Evolutionary conservation across 1,140 invertebrate species (phyloP).

Genomic region (Dendrolimus punctatus): DNA sequence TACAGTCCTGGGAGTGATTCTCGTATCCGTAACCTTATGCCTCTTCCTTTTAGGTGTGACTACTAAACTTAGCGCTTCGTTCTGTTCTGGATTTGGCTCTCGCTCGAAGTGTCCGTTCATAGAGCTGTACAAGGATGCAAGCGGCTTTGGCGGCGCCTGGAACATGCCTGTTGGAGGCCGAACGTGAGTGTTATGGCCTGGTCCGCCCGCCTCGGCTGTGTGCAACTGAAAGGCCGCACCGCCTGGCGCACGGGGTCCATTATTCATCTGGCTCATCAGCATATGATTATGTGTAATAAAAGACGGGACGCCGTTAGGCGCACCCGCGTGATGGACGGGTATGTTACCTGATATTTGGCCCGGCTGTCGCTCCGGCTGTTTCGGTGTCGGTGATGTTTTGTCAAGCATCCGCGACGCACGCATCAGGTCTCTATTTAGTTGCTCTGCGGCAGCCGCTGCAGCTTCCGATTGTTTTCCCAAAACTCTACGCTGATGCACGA

Average conservation of each 20-base stretch:
- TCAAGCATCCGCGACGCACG: constrained; percentile 85
- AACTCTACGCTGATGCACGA: constrained; percentile 85
- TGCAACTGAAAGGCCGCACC: constrained; percentile 69
- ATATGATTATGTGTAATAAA: constrained; percentile 57
- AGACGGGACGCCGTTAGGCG: constrained; percentile 56
- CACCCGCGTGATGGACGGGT: constrained; percentile 64
- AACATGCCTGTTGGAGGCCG: constrained; percentile 83
- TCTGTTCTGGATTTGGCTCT: constrained; percentile 86
- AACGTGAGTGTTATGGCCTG: constrained; percentile 80
- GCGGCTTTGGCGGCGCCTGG: constrained; percentile 83
- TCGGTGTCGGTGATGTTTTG: constrained; percentile 87
- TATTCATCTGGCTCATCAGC: constrained; percentile 64
- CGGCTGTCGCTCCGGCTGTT: constrained; percentile 78
- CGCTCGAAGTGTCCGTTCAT: constrained; percentile 80
- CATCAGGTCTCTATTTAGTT: constrained; percentile 86
- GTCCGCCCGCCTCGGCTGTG: constrained; percentile 53
- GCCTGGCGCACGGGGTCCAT: constrained; percentile 68
- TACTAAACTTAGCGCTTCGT: constrained; percentile 93
- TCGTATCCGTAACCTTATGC: constrained; percentile 97
- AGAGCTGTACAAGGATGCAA: constrained; percentile 76
- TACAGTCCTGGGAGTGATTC: constrained; percentile 93
- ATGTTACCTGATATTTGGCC: constrained; percentile 75
- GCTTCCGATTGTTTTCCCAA: constrained; percentile 83
- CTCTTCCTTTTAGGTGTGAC: constrained; percentile 96
- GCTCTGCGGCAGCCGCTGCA: constrained; percentile 82